Evolutionary conservation across 1,140 invertebrate genomes (phyloP), one percentile per base, ranked within the genome.

Genomic region (Drosophila sproati): DNA sequence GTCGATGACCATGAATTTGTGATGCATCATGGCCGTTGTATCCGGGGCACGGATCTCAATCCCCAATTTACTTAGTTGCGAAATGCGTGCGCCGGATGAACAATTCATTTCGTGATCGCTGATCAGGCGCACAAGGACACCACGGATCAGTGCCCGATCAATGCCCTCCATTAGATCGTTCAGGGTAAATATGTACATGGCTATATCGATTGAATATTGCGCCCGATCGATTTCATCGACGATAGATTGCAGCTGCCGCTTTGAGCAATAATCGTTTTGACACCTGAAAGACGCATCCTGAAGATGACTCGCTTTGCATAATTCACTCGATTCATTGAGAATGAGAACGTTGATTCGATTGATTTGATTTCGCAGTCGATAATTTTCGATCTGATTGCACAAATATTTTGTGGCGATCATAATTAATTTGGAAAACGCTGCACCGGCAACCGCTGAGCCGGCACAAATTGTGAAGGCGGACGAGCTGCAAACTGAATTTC

Each of bases 1-100:
- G 28, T 92, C 91, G 2, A 92, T 48, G 6, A 92, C 57, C 29
- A 81, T 61, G 57, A 80, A 92, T 50, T 92, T 92, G 72, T 92
- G 85, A 61, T 92, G 91, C 91, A 92, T 92, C 39, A 92, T 54
- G 5, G 45, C 37, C 1, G 76, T 61, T 7, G 43, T 68, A 4
- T 8, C 39, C 2, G 82, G 85, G 0, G 54, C 68, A 7, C 82
- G 82, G 6, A 92, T 63, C 4, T 77, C 69, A 0, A 87, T 57
- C 3, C 70, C 75, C 2, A 37, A 5, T 0, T 3, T 0, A 0
- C 50, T 35, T 5, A 89, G 12, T 2, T 0, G 0, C 2, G 3
- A 35, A 8, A 92, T 60, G 43, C 85, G 74, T 0, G 88, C 88
- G 0, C 73, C 60, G 3, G 28, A 4, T 0, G 80, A 82, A 12